Evolutionary conservation across 2,113 vertebrate genomes (phyloP).

Genomic region (Eleginops maclovinus): DNA sequence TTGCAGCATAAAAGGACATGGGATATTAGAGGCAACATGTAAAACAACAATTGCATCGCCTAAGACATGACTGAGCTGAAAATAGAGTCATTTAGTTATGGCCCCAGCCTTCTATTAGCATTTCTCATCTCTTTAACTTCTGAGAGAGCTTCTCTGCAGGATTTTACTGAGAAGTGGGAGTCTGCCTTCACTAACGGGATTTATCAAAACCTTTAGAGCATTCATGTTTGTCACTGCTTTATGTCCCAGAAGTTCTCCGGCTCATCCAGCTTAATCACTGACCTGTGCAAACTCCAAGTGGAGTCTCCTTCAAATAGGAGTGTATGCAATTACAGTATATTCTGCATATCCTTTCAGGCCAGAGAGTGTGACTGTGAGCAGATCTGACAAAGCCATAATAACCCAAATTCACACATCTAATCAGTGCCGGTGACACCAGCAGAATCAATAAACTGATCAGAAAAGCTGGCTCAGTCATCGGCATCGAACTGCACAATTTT

Average conservation of each 20-base stretch:
- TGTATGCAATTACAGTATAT: constrained; percentile 55
- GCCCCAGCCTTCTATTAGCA: constrained; percentile 45
- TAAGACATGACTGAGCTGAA: constrained; percentile 10
- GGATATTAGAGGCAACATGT: constrained; percentile 13
- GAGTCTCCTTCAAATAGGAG: constrained; percentile 42
- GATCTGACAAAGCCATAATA: constrained; percentile 54
- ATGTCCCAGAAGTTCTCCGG: constrained; percentile 48
- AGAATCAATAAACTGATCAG: no score
- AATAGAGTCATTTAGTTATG: constrained; percentile 49
- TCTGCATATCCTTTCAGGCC: constrained; percentile 33
- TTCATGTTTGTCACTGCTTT: constrained; percentile 57
- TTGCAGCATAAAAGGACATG: neutral
- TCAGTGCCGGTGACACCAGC: no score
- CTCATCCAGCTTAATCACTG: constrained; percentile 66
- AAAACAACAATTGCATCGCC: constrained; percentile 15
- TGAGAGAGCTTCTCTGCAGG: constrained; percentile 42
- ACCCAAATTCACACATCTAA: constrained; percentile 41
- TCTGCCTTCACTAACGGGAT: constrained; percentile 50
- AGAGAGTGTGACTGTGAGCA: constrained; percentile 33
- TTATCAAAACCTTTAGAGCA: constrained; percentile 62
- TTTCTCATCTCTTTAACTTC: constrained; percentile 52
- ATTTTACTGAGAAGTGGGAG: constrained; percentile 52
- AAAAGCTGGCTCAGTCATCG: no score
- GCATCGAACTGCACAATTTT: no score
- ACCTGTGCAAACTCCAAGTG: constrained; percentile 50